Evolutionary conservation across 2,113 vertebrate species (phyloP), one percentile per base, ranked within the genome.

Genomic region (Myotis brandtii): DNA sequence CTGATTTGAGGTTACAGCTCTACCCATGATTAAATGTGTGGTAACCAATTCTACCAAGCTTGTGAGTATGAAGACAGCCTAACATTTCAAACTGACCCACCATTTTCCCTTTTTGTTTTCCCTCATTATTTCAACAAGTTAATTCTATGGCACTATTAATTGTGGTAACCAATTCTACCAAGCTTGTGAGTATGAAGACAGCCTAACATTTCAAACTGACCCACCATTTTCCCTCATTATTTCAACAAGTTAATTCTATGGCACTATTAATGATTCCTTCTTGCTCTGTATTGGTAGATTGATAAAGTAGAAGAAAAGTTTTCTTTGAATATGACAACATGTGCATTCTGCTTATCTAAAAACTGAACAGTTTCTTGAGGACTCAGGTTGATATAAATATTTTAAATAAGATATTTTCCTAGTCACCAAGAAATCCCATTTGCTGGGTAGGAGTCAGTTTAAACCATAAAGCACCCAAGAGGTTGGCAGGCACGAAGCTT

Each of bases 271-370:
- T 14, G 17, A 40, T 52, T 67, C 62, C 23, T 83, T 94, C 48
- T 54, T n/a, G 1, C 30, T 92, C 1, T 52, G 2, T 70, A 13
- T 32, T 67, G 23, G 27, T 25, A 59, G 46, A 46, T 37, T 32
- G 27, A 37, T 84, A 67, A 50, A 79, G 21, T 54, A 46, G 32
- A 77, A 56, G 34, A 90, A 95, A 95, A n/a, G 25, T 46, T 90
- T 92, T 23, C 27, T 83, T 88, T 75, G 67, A 52, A 69, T 40
- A 13, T 66, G 17, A 76, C 90, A 90, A 54, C 40, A 62, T 70
- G 7, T 59, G 30, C 50, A 77, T 83, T 66, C 77, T 91, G 10
- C 12, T 82, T 52, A 27, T 66, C 3, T 77, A 72, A 92, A 94
- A 82, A 54, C 16, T 69, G 5, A 76, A 40, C 17, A 32, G 43